Conservation (phyloP, 2,888 invertebrate species). For the Sclerodermus sp. region DNA sequence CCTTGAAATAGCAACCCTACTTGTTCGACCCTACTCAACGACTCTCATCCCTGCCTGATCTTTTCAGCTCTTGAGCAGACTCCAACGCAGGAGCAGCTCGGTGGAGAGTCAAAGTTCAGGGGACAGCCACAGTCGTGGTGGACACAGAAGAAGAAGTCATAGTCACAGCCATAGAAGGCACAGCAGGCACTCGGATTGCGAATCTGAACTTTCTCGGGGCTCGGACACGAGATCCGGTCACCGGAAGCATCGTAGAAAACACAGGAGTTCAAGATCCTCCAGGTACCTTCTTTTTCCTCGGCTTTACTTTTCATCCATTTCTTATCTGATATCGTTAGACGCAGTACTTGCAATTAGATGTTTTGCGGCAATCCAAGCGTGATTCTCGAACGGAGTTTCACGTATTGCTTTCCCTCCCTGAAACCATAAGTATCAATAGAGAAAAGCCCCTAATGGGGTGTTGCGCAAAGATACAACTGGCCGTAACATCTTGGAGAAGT, state of each 20-base stretch:
- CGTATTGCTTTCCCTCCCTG: too few relatives aligned
- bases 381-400: too few relatives aligned
- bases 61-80: constrained; percentile 50
- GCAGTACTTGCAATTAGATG: too few relatives aligned
- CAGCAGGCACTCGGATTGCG: constrained; percentile 81
- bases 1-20: constrained; percentile 26
- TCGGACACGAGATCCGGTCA: constrained; percentile 74
- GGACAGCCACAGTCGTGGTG: constrained; percentile 68
- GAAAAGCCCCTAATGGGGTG: too few relatives aligned
- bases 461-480: too few relatives aligned
- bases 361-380: too few relatives aligned
- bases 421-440: too few relatives aligned
- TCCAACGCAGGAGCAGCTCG: constrained; percentile 69
- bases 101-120: constrained; percentile 90
- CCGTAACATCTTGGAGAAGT: constrained; percentile 3
- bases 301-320: too few relatives aligned
- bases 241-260: constrained; percentile 70
- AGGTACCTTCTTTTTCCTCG: constrained; percentile 36
- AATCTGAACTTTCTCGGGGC: constrained; percentile 85
- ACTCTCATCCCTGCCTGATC: too few relatives aligned
- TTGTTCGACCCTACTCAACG: background rate
- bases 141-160: constrained; percentile 73
- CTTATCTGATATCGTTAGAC: too few relatives aligned
- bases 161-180: constrained; percentile 79
- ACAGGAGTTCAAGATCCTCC: constrained; percentile 75